phyloP scores from a whole-genome alignment of 2,113 vertebrate species.

The Nothobranchius furzeri region DNA sequence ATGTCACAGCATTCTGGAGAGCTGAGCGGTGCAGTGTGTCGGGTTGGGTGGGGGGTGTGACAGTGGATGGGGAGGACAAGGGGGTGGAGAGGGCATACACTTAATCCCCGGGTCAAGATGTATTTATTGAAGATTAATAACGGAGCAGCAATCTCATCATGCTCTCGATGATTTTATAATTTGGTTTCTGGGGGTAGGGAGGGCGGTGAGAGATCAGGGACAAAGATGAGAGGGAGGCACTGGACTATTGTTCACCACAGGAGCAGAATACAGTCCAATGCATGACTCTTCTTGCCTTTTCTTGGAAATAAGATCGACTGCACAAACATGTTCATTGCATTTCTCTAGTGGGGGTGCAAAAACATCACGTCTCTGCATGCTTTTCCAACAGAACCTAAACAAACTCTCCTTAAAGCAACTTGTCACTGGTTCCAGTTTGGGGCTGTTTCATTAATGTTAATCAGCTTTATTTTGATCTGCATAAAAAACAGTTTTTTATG shows the following conservation, averaged over 20 bases:
- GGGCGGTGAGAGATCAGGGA: conserved; percentile 52
- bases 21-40: conserved; percentile 51
- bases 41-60: conserved; percentile 5
- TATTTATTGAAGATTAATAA: conserved; percentile 88
- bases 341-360: no score
- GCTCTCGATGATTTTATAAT: conserved; percentile 83
- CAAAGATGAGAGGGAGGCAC: conserved; percentile 60
- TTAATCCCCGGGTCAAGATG: conserved; percentile 83
- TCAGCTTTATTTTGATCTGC: no score
- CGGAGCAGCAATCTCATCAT: conserved; percentile 83
- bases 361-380: neutral
- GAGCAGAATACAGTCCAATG: conserved; percentile 20
- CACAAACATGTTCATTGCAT: no score
- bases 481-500: no score
- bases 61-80: conserved; percentile 54
- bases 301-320: neutral
- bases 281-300: neutral
- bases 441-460: no score
- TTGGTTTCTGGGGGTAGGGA: conserved; percentile 68
- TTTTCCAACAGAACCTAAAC: no score
- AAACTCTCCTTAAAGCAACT: no score
- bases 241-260: conserved; percentile 54
- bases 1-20: conserved; percentile 72
- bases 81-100: conserved; percentile 71
- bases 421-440: no score